A percentile compares a stretch with the other conserved stretches of the same genome.
phyloP scores from a whole-genome alignment of 2,797 vertebrate genomes.

The Paratrypauchen microcephalus region DNA sequence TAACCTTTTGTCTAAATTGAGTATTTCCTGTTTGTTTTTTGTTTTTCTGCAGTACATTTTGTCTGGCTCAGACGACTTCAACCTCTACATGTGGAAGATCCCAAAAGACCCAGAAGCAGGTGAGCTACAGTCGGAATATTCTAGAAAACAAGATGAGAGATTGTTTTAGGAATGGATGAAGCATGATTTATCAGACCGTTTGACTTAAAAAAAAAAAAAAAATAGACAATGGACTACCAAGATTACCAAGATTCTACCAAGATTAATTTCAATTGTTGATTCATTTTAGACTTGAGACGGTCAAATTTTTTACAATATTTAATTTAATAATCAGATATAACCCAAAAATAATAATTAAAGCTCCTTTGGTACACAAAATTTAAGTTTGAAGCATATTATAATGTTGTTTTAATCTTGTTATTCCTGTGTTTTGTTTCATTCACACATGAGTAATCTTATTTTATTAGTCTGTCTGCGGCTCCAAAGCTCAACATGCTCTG shows the following conservation, averaged over 20 bases:
- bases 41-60: conserved; percentile 87
- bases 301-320: too few species aligned
- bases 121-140: conserved; percentile 59
- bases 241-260: too few species aligned
- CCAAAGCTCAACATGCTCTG: too few species aligned
- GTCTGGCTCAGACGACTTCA: conserved; percentile 98
- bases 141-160: neutral
- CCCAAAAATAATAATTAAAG: too few species aligned
- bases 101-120: conserved; percentile 95
- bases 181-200: neutral
- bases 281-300: neutral
- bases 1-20: conserved; percentile 19
- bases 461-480: too few species aligned
- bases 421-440: too few species aligned
- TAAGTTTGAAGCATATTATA: too few species aligned
- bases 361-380: too few species aligned
- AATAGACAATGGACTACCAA: neutral
- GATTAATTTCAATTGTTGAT: neutral
- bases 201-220: neutral
- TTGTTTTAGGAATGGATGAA: neutral
- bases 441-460: too few species aligned
- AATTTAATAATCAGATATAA: neutral
- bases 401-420: too few species aligned
- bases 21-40: conserved; percentile 15
- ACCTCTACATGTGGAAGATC: conserved; percentile 99